These are phyloP conservation scores for Trichonephila clavata DNA, from an alignment of 1,140 invertebrate species.

Conservation along the genomic window DNA sequence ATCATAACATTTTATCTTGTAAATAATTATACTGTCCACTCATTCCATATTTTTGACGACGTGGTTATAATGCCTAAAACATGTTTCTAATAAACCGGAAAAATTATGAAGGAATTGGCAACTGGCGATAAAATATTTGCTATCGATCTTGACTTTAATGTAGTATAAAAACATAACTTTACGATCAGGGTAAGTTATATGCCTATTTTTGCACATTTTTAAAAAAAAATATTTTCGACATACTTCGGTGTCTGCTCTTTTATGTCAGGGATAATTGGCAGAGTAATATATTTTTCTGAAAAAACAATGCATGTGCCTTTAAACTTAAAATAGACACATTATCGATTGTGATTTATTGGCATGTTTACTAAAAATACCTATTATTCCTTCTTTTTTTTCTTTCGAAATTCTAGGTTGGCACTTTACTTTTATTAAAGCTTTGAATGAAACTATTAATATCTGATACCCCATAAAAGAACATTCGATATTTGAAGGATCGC, in stretches of 20 bases:
- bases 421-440: background rate
- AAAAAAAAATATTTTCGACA: background rate
- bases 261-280: background rate
- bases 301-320: background rate
- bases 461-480: background rate
- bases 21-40: too few relatives aligned
- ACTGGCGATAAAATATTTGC: too few relatives aligned
- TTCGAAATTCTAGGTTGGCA: background rate
- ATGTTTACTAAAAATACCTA: constrained; percentile 20
- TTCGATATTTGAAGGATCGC: background rate
- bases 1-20: too few relatives aligned
- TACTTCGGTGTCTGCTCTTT: background rate
- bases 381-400: background rate
- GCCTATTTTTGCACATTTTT: background rate
- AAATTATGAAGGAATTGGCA: too few relatives aligned
- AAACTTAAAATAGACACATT: background rate
- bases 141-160: too few relatives aligned
- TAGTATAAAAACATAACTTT: too few relatives aligned
- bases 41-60: too few relatives aligned
- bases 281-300: background rate
- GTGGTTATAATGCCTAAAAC: too few relatives aligned
- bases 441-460: background rate
- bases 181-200: too few relatives aligned
- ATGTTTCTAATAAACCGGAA: too few relatives aligned
- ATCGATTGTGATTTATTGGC: background rate